A percentile compares a stretch with the other conserved stretches of the same genome.
Evolutionary conservation across 2,797 vertebrate genomes (phyloP).

Genomic region (Sebastes taczanowskii): DNA sequence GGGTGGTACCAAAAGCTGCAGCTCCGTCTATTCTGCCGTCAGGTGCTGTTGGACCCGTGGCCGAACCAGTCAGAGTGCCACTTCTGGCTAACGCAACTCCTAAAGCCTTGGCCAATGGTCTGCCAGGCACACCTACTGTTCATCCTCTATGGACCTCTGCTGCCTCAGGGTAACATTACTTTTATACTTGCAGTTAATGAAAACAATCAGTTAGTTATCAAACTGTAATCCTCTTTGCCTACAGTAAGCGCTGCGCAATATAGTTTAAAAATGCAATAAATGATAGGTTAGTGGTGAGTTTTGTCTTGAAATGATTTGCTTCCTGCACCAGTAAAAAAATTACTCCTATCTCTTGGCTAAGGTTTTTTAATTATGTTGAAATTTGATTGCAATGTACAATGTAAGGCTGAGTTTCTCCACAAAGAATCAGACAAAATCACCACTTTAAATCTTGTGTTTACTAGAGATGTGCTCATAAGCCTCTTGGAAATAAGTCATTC

Average conservation of each 20-base stretch:
- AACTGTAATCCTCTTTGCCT: neutral
- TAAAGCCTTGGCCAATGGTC: slow-evolving; percentile 92
- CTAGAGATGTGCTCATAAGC: too few relatives aligned
- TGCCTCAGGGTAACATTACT: slow-evolving; percentile 79
- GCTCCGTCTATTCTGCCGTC: slow-evolving; percentile 87
- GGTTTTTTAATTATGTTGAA: neutral
- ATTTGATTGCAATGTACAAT: neutral
- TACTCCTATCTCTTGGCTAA: neutral
- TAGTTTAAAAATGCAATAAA: neutral
- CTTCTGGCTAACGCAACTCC: slow-evolving; percentile 89
- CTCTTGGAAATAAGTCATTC: too few relatives aligned
- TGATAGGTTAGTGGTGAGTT: neutral
- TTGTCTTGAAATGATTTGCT: neutral
- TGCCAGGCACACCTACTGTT: slow-evolving; percentile 90
- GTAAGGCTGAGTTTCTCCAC: too few relatives aligned
- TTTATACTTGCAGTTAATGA: neutral
- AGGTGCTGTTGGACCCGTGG: slow-evolving; percentile 87
- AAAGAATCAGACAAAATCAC: too few relatives aligned
- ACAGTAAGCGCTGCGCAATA: neutral
- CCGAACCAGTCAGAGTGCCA: slow-evolving; percentile 75
- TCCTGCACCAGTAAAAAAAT: neutral
- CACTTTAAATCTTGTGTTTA: too few relatives aligned
- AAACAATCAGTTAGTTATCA: neutral
- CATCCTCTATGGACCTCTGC: slow-evolving; percentile 89
- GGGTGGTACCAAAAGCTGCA: slow-evolving; percentile 83